Evolutionary conservation across 2,888 invertebrate genomes (phyloP), one percentile per base, ranked within the genome.

Genomic region (Graphium colonna): DNA sequence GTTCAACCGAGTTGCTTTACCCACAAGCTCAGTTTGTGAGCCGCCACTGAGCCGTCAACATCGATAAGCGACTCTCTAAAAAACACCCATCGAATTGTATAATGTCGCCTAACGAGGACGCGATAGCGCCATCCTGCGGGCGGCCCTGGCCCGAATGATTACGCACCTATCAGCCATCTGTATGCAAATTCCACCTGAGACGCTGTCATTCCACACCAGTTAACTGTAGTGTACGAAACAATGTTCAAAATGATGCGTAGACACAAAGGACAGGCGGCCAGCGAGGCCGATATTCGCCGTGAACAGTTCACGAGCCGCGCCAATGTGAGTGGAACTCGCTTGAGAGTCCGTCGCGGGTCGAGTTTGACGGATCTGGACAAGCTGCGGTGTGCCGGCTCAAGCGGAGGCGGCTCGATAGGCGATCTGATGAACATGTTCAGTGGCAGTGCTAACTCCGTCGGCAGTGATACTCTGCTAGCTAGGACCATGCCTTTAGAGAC

Each of bases 341-440:
- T 91, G 43, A 86, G 91, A 43, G 93, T 94, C 61, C 91, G 94
- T 3, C 90, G 94, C 0, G 93, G 94, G 0, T 94, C 94, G 0
- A 94, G 94, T 62, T 88, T 94, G 79, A 94, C 94, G 1, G 94
- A 95, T 65, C 84, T 95, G 67, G 94, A 94, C 73, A 94, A 93
- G 70, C 75, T 94, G 26, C 84, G 92, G 53, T 89, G 79, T 50
- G 74, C 81, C 21, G 80, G 86, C 1, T 84, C 88, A 0, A 88
- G 84, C 56, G 82, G 86, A 2, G 86, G 90, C 15, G 93, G 93
- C 13, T 94, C 94, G 64, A 94, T 95, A 43, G 95, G 95, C 1
- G 95, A 95, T 75, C 81, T 95, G 65, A 95, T 95, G 95, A 95
- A 95, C 76, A 92, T 92, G 71, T 94, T 93, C 68, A 94, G 94